Percentiles rank a stretch among this genome's conserved stretches.
These are phyloP conservation scores for Ostrea denselamellosa DNA, from an alignment of 1,140 invertebrate genomes.

Conservation along the genomic window DNA sequence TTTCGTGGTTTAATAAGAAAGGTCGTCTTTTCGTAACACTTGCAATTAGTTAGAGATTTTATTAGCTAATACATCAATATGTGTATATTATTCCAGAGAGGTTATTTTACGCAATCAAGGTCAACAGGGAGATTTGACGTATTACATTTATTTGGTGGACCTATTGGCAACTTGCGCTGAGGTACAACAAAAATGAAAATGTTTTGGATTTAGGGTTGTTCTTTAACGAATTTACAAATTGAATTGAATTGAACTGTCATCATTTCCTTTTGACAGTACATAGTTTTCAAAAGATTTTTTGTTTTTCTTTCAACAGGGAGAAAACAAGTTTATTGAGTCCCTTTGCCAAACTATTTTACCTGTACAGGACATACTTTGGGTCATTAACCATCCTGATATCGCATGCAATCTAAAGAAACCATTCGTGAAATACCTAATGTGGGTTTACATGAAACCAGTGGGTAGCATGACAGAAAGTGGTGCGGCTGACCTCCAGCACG, in stretches of 20 bases:
- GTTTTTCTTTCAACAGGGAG: conserved; percentile 69
- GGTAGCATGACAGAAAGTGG: conserved; percentile 76
- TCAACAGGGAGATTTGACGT: conserved; percentile 73
- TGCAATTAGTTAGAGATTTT: too few relatives aligned
- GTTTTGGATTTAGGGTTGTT: too few relatives aligned
- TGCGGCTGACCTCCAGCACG: conserved; percentile 77
- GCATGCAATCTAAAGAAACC: conserved; percentile 77
- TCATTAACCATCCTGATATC: conserved; percentile 74
- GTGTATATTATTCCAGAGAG: conserved; percentile 61
- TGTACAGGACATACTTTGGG: conserved; percentile 75
- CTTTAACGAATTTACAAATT: neutral
- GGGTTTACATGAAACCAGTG: conserved; percentile 78
- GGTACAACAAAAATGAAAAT: conserved; percentile 59
- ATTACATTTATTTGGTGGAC: conserved; percentile 76
- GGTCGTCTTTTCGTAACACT: too few relatives aligned
- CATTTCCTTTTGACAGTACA: neutral
- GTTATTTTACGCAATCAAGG: conserved; percentile 71
- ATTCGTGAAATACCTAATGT: conserved; percentile 77
- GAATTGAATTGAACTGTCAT: neutral
- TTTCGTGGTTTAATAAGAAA: neutral
- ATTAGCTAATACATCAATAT: neutral
- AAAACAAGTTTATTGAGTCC: conserved; percentile 79
- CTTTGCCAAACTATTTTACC: conserved; percentile 78
- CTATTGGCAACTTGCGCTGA: conserved; percentile 77
- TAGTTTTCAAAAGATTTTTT: neutral